Evolutionary conservation across 1,140 invertebrate genomes (phyloP), one percentile per base, ranked within the genome.

Genomic region (Rhagoletis pomonella): DNA sequence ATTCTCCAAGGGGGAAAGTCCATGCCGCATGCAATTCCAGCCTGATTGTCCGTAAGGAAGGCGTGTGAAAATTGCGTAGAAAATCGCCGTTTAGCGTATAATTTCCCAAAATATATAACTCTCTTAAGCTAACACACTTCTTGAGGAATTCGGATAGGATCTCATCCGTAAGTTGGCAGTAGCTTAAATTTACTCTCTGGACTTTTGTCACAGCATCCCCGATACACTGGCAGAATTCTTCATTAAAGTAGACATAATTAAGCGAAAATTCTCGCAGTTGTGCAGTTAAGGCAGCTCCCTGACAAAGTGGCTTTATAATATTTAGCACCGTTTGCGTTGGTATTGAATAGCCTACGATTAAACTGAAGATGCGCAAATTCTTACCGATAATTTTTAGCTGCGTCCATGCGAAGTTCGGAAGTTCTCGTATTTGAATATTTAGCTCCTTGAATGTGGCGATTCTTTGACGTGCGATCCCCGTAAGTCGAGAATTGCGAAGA

Each of bases 161-260:
- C 73, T 86, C 65, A 73, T 88, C 87, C 5, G 64, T 88, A 4
- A 88, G n/a, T 77, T 86, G 81, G 17, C 84, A 88, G 44, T 73
- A 86, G n/a, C 60, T 86, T 47, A 88, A 73, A 86, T 88, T 73
- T 14, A 88, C 47, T 60, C 50, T 19, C 62, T 77, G 50, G 3
- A 88, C 14, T n/a, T 62, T 60, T 60, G 62, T 6, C 0, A 64
- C 84, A 17, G 44, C 29, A 1, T 42, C 42, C 4, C 59, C 44
- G 29, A 88, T n/a, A 17, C 29, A 88, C 5, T 88, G 17, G n/a
- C 59, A 42, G 19, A 42, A 77, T 7, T 69, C 64, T 50, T 73
- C 58, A 86, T 88, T 65, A 17, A 88, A 73, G 73, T 86, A 67
- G 4, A 88, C 17, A 77, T 86, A 88, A 77, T 88, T 58, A 4